Base-by-base conservation (phyloP, 1,140 invertebrate species). In the Stegodyphus mimosarum region DNA sequence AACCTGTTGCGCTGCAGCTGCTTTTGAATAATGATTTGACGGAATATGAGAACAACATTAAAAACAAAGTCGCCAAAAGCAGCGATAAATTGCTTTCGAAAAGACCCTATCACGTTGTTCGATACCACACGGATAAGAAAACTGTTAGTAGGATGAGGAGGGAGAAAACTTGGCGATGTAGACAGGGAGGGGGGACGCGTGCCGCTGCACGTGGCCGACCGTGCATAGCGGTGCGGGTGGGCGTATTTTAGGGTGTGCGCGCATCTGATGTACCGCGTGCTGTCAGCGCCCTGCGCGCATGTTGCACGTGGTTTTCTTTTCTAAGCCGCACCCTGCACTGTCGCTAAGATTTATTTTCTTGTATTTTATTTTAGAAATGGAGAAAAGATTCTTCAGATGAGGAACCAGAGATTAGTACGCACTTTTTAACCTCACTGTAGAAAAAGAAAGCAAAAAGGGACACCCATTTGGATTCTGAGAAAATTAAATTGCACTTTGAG, bases 151-250 rank as follows among this genome's bases (percentile, higher is more conserved):
- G 55, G 55, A 10, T 60, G 9, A 9, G 55, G 55, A 60, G 55
- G 15, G 55, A 60, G 55, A 60, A 60, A 33, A 33, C 33, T 33
- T 33, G 33, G 33, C 33, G 33, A 33, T 33, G 33, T 33, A 33
- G 55, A 15, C 55, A 60, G 55, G 33, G 55, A 60, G 55, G 55
- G 55, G 55, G 64, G 13, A 18, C 78, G 78, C 78, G 78, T 81
- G 78, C 69, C 78, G 53, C n/a, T 53, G 69, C 78, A 81, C 78
- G 78, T 81, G 78, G 78, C 78, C 33, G n/a, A 13, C 17, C 64
- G 64, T 15, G 55, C 55, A 50, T n/a, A 53, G 7, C 71, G 71
- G 67, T n/a, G 52, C 78, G 78, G 70, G 78, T 78, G 76, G 76
- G 64, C 76, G 76, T 63, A 78, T 69, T 66, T 33, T 33, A 77